Conservation (phyloP, 2,113 vertebrate species). For the Megaceryle maxima region DNA sequence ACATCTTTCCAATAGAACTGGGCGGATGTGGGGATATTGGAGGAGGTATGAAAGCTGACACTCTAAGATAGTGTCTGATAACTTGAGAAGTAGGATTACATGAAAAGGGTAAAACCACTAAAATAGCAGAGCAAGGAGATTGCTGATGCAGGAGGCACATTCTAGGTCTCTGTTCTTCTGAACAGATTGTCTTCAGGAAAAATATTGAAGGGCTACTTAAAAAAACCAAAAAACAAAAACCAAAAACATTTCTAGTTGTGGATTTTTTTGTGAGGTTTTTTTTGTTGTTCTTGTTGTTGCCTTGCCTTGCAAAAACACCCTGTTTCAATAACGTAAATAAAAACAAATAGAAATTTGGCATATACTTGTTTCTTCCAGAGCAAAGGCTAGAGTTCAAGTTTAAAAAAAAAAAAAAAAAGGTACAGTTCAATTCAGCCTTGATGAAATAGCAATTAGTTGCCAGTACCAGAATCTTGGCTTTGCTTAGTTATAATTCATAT, state of each 20-base stretch:
- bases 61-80: background rate
- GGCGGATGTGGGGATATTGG: background rate
- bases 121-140: conserved; percentile 5
- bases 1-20: background rate
- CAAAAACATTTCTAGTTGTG: background rate
- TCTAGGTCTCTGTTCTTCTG: background rate
- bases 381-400: background rate
- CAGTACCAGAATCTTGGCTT: background rate
- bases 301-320: background rate
- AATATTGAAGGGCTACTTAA: background rate
- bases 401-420: background rate
- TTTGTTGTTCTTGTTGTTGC: background rate
- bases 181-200: background rate
- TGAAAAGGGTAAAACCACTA: background rate
- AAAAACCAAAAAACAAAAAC: background rate
- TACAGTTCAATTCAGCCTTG: background rate
- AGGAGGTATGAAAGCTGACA: conserved; percentile 37
- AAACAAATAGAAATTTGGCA: background rate
- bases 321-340: background rate
- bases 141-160: background rate
- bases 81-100: conserved; percentile 12
- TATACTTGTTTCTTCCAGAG: background rate
- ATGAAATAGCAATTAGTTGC: background rate
- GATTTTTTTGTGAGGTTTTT: no score
- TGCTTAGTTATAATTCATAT: background rate